Percentiles rank a stretch among this genome's conserved stretches.
Conservation (phyloP, 2,797 vertebrate species). For the Sebastolobus alascanus region DNA sequence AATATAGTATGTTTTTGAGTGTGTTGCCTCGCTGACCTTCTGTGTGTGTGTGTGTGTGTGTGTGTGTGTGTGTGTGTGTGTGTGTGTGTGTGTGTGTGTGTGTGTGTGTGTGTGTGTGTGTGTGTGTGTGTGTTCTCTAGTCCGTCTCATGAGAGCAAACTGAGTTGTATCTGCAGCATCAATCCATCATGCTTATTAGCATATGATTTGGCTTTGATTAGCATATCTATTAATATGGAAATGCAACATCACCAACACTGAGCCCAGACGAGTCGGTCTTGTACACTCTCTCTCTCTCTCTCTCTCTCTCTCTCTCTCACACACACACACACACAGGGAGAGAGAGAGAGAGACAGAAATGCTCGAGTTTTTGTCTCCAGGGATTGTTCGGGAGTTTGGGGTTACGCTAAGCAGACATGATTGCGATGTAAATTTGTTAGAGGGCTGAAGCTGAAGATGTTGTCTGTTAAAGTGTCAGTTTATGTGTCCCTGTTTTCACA, state of each 20-base stretch:
- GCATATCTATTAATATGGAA: conserved; percentile 85
- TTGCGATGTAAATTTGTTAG: conserved; percentile 59
- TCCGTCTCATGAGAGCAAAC: conserved; percentile 64
- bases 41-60: conserved; percentile 4
- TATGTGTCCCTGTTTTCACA: conserved; percentile 12
- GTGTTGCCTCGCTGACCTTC: conserved; percentile 44
- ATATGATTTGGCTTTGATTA: conserved; percentile 81
- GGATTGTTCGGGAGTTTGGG: conserved; percentile 51
- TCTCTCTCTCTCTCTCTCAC: not conserved
- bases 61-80: not conserved
- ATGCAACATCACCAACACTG: conserved; percentile 69
- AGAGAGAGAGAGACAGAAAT: not conserved
- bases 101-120: conserved; percentile 14
- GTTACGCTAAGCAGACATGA: conserved; percentile 61
- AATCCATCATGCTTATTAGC: conserved; percentile 83
- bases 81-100: conserved; percentile 12
- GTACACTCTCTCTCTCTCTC: conserved; percentile 9
- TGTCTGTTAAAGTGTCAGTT: conserved; percentile 25
- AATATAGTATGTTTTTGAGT: not conserved
- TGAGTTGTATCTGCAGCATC: conserved; percentile 74
- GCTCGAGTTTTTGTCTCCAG: conserved; percentile 44
- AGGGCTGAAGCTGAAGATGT: conserved; percentile 26
- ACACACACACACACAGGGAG: not conserved
- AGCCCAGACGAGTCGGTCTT: conserved; percentile 48
- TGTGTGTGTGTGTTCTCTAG: conserved; percentile 31